These are phyloP conservation scores for Carollia perspicillata DNA, from an alignment of 2,113 vertebrate genomes.

Conservation along the genomic window DNA sequence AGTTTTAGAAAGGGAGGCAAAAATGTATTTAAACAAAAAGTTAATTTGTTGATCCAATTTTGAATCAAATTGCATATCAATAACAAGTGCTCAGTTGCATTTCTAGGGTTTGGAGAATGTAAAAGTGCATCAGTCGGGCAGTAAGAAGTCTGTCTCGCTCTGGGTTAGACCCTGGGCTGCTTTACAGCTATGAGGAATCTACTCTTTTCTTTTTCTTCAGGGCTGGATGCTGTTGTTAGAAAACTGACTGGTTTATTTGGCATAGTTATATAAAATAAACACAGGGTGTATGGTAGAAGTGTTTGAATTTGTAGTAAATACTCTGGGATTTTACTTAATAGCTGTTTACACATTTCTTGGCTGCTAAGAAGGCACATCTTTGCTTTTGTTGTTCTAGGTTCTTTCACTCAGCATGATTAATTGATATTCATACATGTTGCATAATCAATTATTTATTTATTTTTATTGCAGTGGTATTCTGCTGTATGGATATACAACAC, in stretches of 20 bases:
- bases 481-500: neutral
- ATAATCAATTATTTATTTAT: neutral
- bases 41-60: neutral
- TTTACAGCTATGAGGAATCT: neutral
- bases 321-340: neutral
- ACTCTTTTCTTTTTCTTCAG: neutral
- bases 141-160: neutral
- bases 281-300: neutral
- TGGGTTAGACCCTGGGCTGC: neutral
- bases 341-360: neutral
- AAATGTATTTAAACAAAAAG: neutral
- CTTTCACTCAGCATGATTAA: neutral
- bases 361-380: neutral
- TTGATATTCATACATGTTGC: neutral
- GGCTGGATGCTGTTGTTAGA: neutral
- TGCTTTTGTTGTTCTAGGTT: neutral
- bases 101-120: neutral
- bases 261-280: neutral
- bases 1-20: neutral
- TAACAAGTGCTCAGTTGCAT: neutral
- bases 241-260: neutral
- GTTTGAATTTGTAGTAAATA: neutral
- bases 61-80: neutral
- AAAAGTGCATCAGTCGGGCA: neutral
- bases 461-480: neutral